Evolutionary conservation across 2,888 invertebrate species (phyloP), one percentile per base, ranked within the genome.

Genomic region (Lomographa bimaculata): DNA sequence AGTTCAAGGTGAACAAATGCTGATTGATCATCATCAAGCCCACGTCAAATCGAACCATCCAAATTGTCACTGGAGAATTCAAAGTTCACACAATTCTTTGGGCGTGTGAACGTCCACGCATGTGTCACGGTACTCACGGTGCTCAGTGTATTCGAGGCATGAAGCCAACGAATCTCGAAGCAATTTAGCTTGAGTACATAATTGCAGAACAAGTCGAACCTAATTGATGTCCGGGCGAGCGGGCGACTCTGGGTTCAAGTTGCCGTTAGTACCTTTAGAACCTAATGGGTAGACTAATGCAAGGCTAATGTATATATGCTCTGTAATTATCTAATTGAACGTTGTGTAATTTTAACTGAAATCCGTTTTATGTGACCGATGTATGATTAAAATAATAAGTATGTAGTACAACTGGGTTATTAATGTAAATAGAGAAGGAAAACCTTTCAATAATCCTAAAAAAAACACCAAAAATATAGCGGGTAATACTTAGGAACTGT

Each of bases 131-230:
- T 45, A 75, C 14, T 80, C 78, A 76, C 65, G 71, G 69, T 45
- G 75, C 14, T 14, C 14, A 4, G 14, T 14, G 75, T 69, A 73
- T 65, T 55, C 64, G 71, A 66, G 59, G 72, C 75, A 79, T 84
- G 84, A 82, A 72, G 32, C 32, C 72, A 79, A 79, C 75, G 76
- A 82, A 83, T 82, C 79, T 81, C 78, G 75, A 72, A 81, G 76
- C 78, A 83, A 83, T 86, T 86, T 84, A 75, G 72, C 79, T 77
- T 79, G 80, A 85, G 83, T 76, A 84, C 79, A 85, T 89, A 89
- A 89, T 87, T 86, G 83, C 83, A 74, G 81, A 82, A 80, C 79
- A 75, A 81, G 79, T 86, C 80, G 77, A 79, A 82, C 72, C 72
- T 82, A 86, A 87, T 85, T 80, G 83, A 80, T 77, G 80, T 71